Evolutionary conservation across 2,888 invertebrate genomes (phyloP).

Genomic region (Calliopum simillimum): DNA sequence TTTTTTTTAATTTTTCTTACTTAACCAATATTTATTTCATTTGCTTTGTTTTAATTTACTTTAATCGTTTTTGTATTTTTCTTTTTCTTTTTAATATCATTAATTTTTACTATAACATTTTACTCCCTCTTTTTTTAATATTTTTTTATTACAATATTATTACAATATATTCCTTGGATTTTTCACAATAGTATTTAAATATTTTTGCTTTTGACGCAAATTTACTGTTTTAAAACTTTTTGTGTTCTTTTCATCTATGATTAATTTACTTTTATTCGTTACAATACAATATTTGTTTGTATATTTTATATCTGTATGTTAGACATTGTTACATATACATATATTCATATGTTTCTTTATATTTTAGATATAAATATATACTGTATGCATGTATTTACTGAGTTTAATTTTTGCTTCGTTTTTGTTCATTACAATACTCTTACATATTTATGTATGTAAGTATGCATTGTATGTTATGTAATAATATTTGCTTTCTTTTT

Average conservation of each 20-base stretch:
- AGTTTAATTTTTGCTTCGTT: slow-evolving; percentile 46
- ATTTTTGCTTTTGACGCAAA: neutral
- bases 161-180: neutral
- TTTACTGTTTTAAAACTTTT: slow-evolving; percentile 5
- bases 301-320: neutral
- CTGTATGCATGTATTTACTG: slow-evolving; percentile 47
- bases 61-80: slow-evolving; percentile 39
- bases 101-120: too few relatives aligned
- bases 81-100: slow-evolving; percentile 4
- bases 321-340: slow-evolving; percentile 27
- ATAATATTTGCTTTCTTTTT: slow-evolving; percentile 34
- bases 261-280: neutral
- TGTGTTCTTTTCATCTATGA: neutral
- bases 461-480: slow-evolving; percentile 38
- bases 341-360: neutral
- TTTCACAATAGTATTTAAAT: neutral
- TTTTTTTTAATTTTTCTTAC: slow-evolving; percentile 34
- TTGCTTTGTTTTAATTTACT: slow-evolving; percentile 41
- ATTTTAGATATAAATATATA: slow-evolving; percentile 4
- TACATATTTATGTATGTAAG: too few relatives aligned
- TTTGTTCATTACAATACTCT: slow-evolving; percentile 34
- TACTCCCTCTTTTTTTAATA: too few relatives aligned
- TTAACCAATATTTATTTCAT: slow-evolving; percentile 33
- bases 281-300: slow-evolving; percentile 5
- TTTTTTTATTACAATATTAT: too few relatives aligned